phyloP scores from a whole-genome alignment of 2,888 invertebrate species.

The Crocallis elinguaria region DNA sequence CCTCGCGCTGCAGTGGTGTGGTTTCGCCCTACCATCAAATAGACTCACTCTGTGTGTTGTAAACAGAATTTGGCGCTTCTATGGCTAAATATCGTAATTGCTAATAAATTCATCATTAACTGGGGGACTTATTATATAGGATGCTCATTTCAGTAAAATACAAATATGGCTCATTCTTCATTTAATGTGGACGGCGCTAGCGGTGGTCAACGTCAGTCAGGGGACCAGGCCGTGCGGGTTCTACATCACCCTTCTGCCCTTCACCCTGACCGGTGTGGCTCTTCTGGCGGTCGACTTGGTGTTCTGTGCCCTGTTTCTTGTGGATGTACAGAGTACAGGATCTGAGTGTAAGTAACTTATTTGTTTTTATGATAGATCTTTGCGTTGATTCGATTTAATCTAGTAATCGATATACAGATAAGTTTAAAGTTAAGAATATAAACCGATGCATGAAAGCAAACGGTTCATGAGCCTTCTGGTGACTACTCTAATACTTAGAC shows the following conservation, averaged over 20 bases:
- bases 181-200: conserved; percentile 58
- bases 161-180: conserved; percentile 63
- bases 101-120: too few species aligned
- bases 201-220: conserved; percentile 53
- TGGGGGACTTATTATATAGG: background rate
- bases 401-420: too few species aligned
- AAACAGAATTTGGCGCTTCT: too few species aligned
- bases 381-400: too few species aligned
- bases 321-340: conserved; percentile 57
- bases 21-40: too few species aligned
- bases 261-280: conserved; percentile 56
- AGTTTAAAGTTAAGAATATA: too few species aligned
- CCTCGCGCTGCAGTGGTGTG: too few species aligned
- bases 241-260: conserved; percentile 61
- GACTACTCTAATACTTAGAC: too few species aligned
- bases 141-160: conserved; percentile 53
- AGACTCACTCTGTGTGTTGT: too few species aligned
- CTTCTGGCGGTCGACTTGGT: conserved; percentile 56
- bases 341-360: conserved; percentile 59
- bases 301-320: conserved; percentile 54
- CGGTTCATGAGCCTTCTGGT: too few species aligned
- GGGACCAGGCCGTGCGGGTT: conserved; percentile 56
- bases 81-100: too few species aligned
- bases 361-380: background rate
- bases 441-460: too few species aligned